Conservation (phyloP, 2,797 vertebrate genomes). For the Cetoscarus ocellatus region DNA sequence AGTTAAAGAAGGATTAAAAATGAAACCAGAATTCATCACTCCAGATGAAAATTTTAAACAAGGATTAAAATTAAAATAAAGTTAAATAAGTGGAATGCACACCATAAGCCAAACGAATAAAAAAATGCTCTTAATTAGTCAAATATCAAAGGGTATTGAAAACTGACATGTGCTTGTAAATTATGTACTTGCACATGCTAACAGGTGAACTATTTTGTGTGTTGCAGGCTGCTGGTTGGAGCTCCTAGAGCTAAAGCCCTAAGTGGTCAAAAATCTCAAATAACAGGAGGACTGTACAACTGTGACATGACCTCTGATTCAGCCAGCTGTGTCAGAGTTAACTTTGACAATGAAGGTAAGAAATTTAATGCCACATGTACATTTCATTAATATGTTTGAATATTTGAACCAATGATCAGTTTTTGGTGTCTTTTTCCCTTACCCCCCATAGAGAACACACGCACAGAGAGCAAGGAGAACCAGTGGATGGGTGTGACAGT, state of each 20-base stretch:
- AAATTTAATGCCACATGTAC: not conserved
- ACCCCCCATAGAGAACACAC: constrained; percentile 83
- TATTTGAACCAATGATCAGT: not conserved
- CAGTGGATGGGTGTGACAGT: constrained; percentile 99
- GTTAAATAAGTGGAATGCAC: not conserved
- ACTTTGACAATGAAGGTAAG: constrained; percentile 92
- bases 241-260: constrained; percentile 90
- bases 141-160: too few relatives aligned
- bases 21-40: too few relatives aligned
- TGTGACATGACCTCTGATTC: constrained; percentile 85
- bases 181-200: not conserved
- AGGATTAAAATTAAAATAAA: not conserved
- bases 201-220: constrained; percentile 31
- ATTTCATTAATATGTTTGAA: not conserved
- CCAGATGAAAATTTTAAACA: not conserved
- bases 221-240: constrained; percentile 92
- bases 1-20: not conserved
- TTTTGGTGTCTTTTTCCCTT: constrained; percentile 11
- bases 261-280: constrained; percentile 81
- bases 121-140: too few relatives aligned
- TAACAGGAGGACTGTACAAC: constrained; percentile 92
- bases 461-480: constrained; percentile 91
- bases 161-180: constrained; percentile 2
- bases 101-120: not conserved
- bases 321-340: constrained; percentile 81